Percentiles rank a stretch among this genome's conserved stretches.
Conservation (phyloP, 2,797 vertebrate genomes). For the Monodelphis domestica region DNA sequence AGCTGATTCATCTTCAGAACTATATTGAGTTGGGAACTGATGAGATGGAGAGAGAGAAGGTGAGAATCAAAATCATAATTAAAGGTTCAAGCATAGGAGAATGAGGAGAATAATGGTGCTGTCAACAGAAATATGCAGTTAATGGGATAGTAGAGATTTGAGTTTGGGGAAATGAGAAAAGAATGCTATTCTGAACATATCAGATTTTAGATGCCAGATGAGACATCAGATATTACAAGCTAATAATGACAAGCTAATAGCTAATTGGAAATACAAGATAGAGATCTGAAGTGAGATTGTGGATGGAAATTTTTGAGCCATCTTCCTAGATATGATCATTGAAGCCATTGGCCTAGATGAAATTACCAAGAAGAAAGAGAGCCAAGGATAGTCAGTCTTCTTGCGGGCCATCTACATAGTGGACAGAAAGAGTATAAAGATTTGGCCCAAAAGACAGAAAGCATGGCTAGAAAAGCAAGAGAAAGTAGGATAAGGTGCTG, state of each 20-base stretch:
- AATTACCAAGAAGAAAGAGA: background rate
- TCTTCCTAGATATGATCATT: background rate
- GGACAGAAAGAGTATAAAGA: background rate
- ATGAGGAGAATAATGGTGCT: background rate
- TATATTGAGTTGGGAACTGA: background rate
- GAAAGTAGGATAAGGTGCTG: background rate
- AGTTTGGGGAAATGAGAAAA: background rate
- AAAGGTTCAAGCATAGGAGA: background rate
- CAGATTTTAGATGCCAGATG: background rate
- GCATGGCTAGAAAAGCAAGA: too few relatives aligned
- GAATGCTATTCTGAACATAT: background rate
- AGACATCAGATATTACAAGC: background rate
- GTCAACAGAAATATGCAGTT: background rate
- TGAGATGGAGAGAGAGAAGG: accelerated
- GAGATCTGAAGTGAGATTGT: too few relatives aligned
- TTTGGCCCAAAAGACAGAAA: background rate
- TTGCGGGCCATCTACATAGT: background rate
- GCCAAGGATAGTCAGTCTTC: too few relatives aligned
- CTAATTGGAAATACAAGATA: background rate
- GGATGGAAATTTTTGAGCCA: background rate
- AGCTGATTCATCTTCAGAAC: background rate
- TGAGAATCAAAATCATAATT: background rate
- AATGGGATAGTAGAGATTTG: background rate
- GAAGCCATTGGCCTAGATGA: accelerated
- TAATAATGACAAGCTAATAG: background rate